Evolutionary conservation across 2,113 vertebrate genomes (phyloP).

Genomic region (Oncorhynchus tshawytscha): DNA sequence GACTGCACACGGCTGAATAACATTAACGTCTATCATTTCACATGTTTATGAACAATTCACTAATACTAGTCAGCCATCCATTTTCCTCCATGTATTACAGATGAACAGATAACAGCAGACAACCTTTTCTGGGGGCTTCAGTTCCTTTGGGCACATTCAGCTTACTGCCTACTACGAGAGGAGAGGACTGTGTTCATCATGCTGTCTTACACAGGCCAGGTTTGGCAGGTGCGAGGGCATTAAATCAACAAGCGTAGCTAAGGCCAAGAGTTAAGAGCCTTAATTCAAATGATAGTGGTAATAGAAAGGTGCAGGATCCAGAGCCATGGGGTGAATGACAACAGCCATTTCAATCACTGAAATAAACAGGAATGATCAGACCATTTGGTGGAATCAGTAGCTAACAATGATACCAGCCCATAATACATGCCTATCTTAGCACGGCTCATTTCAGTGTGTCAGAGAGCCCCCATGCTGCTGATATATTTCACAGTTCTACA

Average conservation of each 20-base stretch:
- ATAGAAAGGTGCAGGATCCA: not conserved
- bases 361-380: not conserved
- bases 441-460: not conserved
- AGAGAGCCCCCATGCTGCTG: not conserved
- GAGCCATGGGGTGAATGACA: not conserved
- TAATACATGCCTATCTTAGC: not conserved
- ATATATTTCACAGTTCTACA: not conserved
- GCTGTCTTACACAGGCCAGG: not conserved
- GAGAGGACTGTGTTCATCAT: not conserved
- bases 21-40: too few species aligned
- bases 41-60: not conserved
- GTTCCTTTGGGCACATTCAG: not conserved
- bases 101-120: too few species aligned
- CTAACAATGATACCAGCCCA: not conserved
- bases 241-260: conserved; percentile 5
- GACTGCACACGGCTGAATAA: too few species aligned
- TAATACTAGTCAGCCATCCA: not conserved
- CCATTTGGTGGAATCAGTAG: not conserved
- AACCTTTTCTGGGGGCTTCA: not conserved
- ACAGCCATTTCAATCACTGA: not conserved
- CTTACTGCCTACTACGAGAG: not conserved
- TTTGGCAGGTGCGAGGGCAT: conserved; percentile 4
- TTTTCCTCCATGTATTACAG: too few species aligned
- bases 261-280: not conserved
- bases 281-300: not conserved